phyloP scores from a whole-genome alignment of 2,113 vertebrate species.

The Tursiops truncatus region DNA sequence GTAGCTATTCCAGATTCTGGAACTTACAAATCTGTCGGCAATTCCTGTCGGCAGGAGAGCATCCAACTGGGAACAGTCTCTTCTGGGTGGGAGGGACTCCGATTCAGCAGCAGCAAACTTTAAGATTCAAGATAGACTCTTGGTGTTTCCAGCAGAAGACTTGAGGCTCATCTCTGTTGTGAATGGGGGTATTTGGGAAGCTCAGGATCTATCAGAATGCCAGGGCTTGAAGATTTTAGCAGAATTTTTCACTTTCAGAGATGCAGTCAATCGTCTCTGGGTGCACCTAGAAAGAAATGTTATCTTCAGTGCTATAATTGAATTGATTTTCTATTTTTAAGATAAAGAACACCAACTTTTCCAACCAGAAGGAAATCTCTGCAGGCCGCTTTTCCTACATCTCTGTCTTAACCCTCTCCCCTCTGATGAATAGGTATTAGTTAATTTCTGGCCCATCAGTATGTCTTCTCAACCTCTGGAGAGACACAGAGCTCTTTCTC shows the following conservation, averaged over 20 bases:
- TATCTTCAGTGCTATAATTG: not conserved
- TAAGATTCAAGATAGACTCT: conserved; percentile 43
- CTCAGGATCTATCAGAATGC: not conserved
- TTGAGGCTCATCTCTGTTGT: not conserved
- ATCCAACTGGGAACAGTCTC: conserved; percentile 31
- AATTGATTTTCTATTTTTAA: conserved; percentile 59
- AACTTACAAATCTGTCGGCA: conserved; percentile 73
- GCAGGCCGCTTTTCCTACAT: not conserved
- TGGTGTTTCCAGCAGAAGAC: not conserved
- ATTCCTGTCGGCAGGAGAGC: conserved; percentile 71
- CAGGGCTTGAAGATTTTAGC: not conserved
- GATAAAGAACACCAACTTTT: conserved; percentile 50
- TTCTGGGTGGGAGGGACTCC: conserved; percentile 57
- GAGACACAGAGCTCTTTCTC: not conserved
- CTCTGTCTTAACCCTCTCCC: not conserved
- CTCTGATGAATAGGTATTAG: not conserved
- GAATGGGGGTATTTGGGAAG: not conserved
- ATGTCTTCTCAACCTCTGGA: not conserved
- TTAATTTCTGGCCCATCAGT: not conserved
- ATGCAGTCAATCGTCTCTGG: conserved; percentile 36
- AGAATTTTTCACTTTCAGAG: conserved; percentile 15
- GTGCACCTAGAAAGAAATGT: conserved; percentile 17
- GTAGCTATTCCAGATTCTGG: conserved; percentile 77
- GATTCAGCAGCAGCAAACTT: conserved; percentile 60
- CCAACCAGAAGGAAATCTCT: conserved; percentile 36